Evolutionary conservation across 2,888 invertebrate genomes (phyloP).

Genomic region (Drosophila koepferae): DNA sequence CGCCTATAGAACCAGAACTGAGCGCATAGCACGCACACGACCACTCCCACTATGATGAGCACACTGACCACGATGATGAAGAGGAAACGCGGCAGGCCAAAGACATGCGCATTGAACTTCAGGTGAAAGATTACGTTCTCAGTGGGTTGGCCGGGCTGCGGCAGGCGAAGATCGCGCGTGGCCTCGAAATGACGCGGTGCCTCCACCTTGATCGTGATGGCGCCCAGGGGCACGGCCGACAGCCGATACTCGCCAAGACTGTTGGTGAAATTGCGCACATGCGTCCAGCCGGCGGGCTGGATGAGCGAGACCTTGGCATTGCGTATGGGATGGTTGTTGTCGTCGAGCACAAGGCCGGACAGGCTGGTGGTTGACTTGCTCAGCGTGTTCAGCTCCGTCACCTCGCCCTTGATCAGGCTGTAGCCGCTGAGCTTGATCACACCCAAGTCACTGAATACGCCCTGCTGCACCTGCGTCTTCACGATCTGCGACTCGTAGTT

Average conservation of each 20-base stretch:
- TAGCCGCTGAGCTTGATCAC: constrained; percentile 61
- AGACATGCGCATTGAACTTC: constrained; percentile 88
- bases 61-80: constrained; percentile 91
- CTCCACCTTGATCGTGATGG: constrained; percentile 86
- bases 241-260: constrained; percentile 81
- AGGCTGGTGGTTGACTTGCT: constrained; percentile 52
- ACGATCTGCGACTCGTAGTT: constrained; percentile 87
- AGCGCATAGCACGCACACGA: constrained; percentile 78
- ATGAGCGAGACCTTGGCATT: constrained; percentile 86
- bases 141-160: constrained; percentile 84
- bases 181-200: constrained; percentile 87
- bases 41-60: constrained; percentile 76
- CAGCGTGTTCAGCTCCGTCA: constrained; percentile 64
- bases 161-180: constrained; percentile 82
- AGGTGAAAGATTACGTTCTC: constrained; percentile 89
- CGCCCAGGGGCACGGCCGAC: constrained; percentile 81
- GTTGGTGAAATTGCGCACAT: constrained; percentile 81
- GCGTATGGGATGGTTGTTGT: constrained; percentile 87
- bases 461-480: constrained; percentile 79
- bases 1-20: constrained; percentile 80
- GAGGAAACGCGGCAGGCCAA: constrained; percentile 91
- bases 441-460: constrained; percentile 71
- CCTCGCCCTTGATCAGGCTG: constrained; percentile 65
- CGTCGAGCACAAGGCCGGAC: constrained; percentile 87
- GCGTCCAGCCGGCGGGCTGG: constrained; percentile 82